Base-by-base conservation (phyloP, 2,797 vertebrate genomes). In the Xiphophorus birchmanni region DNA sequence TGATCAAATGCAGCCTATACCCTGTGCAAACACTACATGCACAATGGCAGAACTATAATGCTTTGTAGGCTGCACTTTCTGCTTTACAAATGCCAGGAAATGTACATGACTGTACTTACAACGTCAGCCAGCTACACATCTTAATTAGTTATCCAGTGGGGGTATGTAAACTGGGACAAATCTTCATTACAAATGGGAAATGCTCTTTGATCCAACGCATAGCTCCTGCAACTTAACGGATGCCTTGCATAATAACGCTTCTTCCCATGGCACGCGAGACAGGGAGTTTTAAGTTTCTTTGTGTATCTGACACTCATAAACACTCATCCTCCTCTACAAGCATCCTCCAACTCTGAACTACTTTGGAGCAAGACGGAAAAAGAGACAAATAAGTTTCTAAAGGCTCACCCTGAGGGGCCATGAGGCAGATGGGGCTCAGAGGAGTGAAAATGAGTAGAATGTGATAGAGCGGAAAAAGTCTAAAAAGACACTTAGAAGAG, bases 391-490 rank as follows among this genome's bases (percentile, higher is more conserved):
- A 85, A 87, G 85, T 90, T 92, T 94, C 94, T 91, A 94, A 92
- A 90, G 87, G 72, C 85, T 86, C 13, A 60, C 81, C 90, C 94
- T 54, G 76, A 84, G 89, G 92, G 90, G 89, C 85, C 13, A 35
- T 67, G 81, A 93, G 87, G 88, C 88, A 89, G 86, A 93, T 93
- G 89, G 86, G 83, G 78, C 86, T 86, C 82, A 82, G 87, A 94
- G 88, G 86, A 92, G 89, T 80, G 83, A 89, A 90, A 94, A 94
- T 94, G 92, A 95, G 94, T 93, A 82, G 93, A 93, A 92, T 90
- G 83, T 89, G 88, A 89, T 90, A 85, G 91, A 91, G 92, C 92
- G 92, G 91, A 95, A 95, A 92, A 89, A 89, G 88, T 88, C 86
- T 91, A 85, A 85, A 94, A 94, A 92, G 88, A 92, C 86, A 88